Percentiles rank a stretch among this genome's conserved stretches.
phyloP scores from a whole-genome alignment of 2,113 vertebrate genomes.

The Hippocampus guttulatus region DNA sequence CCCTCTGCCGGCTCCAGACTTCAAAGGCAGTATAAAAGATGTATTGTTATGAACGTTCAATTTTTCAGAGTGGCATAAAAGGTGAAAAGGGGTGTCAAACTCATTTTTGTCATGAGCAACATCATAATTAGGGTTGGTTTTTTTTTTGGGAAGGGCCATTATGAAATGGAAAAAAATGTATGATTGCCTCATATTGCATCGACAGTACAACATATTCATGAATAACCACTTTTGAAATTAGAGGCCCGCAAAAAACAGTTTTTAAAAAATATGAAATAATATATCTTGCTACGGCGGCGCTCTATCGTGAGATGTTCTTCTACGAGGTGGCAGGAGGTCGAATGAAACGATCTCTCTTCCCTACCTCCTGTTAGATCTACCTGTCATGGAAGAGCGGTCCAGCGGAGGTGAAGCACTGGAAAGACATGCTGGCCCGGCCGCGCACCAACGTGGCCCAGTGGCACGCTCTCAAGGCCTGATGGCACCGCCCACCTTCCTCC shows the following conservation, averaged over 20 bases:
- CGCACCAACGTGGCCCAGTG: constrained; percentile 97
- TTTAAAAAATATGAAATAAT: no score
- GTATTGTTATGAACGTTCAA: neutral
- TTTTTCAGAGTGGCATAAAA: neutral
- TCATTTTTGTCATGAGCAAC: neutral
- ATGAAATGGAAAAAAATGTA: neutral
- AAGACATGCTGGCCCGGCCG: constrained; percentile 97
- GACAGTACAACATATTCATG: no score
- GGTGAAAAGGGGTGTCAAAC: neutral
- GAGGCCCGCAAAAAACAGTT: no score
- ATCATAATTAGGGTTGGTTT: neutral
- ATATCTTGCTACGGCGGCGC: neutral
- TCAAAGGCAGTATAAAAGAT: neutral
- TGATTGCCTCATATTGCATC: no score
- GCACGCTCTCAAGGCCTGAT: constrained; percentile 98
- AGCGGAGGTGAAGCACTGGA: constrained; percentile 97
- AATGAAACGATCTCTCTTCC: neutral
- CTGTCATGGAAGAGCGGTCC: constrained; percentile 99
- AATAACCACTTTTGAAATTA: no score
- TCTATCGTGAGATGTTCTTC: neutral
- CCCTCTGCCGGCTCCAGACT: neutral
- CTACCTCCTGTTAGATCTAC: constrained; percentile 81
- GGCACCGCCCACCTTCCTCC: constrained; percentile 57
- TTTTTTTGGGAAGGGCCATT: no score
- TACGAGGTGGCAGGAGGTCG: neutral